These are phyloP conservation scores for Progne subis DNA, from an alignment of 2,113 vertebrate genomes.

Conservation along the genomic window DNA sequence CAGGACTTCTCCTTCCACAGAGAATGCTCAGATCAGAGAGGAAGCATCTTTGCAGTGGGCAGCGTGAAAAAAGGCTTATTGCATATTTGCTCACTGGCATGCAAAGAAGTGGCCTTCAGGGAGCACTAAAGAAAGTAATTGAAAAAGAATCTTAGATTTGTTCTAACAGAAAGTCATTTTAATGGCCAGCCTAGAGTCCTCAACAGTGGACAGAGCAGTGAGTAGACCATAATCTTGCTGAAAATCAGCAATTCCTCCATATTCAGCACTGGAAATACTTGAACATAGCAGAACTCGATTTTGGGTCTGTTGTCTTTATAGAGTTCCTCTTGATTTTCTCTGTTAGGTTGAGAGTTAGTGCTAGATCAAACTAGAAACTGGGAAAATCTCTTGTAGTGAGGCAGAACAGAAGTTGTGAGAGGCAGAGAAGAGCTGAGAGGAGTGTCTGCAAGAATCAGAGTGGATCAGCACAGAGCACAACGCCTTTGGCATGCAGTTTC, in stretches of 20 bases:
- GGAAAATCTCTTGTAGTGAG: background rate
- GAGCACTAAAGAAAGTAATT: background rate
- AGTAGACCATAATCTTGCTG: background rate
- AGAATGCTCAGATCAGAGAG: background rate
- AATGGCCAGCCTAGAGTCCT: background rate
- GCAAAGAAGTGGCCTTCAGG: slow-evolving; percentile 6
- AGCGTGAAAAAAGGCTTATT: background rate
- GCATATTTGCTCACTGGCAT: background rate
- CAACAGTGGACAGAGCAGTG: background rate
- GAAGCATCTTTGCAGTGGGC: background rate
- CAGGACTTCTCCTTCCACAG: background rate
- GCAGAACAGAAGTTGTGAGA: slow-evolving; percentile 34
- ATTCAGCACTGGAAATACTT: background rate
- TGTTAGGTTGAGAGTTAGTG: background rate
- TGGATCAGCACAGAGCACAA: background rate
- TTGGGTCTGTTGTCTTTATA: background rate
- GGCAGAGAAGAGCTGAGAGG: background rate
- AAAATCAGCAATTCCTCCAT: background rate
- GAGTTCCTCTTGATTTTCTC: background rate
- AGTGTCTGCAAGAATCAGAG: background rate
- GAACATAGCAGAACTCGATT: background rate
- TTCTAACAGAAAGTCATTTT: slow-evolving; percentile 2
- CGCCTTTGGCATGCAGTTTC: background rate
- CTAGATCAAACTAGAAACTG: background rate
- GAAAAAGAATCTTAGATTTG: background rate